Base-by-base conservation (phyloP, 2,888 invertebrate genomes). In the Sepioteuthis lessoniana region DNA sequence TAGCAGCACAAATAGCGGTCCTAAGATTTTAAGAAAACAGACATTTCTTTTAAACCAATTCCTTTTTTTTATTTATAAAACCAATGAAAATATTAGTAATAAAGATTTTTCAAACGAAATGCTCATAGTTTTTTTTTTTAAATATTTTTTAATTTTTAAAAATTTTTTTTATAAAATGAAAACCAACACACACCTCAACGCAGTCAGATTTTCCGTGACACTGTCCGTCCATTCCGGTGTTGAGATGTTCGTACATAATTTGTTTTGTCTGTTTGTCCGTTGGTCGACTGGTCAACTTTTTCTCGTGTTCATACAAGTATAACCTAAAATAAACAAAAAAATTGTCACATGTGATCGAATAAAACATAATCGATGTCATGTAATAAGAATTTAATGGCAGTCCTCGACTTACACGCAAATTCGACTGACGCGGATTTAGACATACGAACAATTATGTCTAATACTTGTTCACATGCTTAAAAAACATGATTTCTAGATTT, bases 131-230 rank as follows among this genome's bases (percentile, higher is more conserved):
- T 55, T 25, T 55, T 50, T 55, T 25, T 55, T 25, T 21, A 55
- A 25, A 2, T 21, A 55, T 55, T 21, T 55, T 5, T 21, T 7
- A 25, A 55, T 25, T 5, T 55, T 25, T 25, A 21, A 21, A 5
- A 25, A 55, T 21, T 0, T 55, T 55, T 55, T 25, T 5, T 55
- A 55, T 21, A 25, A 7, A 35, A 35, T 42, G 7, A n/a, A 91
- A 50, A 35, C n/a, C 10, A n/a, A 31, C 93, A 47, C 94, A 96
- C 94, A 96, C 97, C 95, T 96, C 95, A 0, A 96, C 96, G 95
- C 97, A 97, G 13, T 94, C 95, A 0, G 90, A 94, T 90, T 42
- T 94, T 0, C 95, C 95, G 21, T 93, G 42, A 95, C 97, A 97
- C 1, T 94, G 94, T 16, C 96, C 96, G 28, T 95, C 94, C 19